Percentiles rank a stretch among this genome's conserved stretches.
phyloP scores from a whole-genome alignment of 2,113 vertebrate genomes.

The Prietella phreatophila region DNA sequence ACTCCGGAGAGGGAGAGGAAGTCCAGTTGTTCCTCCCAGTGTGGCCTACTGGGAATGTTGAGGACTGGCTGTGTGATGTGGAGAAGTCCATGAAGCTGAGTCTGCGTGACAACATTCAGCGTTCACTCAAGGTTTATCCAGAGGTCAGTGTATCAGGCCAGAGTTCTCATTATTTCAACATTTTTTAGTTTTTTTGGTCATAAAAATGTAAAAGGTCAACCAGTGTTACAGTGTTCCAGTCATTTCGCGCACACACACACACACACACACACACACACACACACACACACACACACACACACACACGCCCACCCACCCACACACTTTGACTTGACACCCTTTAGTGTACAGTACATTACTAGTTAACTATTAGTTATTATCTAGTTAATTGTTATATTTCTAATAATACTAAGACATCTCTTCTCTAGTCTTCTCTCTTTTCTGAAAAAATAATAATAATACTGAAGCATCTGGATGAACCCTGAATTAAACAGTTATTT shows the following conservation, averaged over 20 bases:
- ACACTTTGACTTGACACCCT: background rate
- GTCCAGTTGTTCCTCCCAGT: constrained; percentile 76
- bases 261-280: background rate
- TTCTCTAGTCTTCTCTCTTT: background rate
- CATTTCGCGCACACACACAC: background rate
- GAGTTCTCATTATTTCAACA: background rate
- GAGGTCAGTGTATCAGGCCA: constrained; percentile 62
- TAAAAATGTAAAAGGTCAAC: background rate
- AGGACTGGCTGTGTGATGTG: constrained; percentile 85
- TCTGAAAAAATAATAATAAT: too few species aligned
- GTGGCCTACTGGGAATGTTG: constrained; percentile 80
- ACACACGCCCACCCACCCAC: background rate
- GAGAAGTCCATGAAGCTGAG: constrained; percentile 87
- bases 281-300: background rate
- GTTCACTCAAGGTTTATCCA: constrained; percentile 77
- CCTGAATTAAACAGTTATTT: background rate
- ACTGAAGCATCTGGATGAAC: background rate
- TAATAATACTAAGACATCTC: background rate
- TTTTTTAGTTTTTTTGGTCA: background rate
- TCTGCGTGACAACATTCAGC: constrained; percentile 78
- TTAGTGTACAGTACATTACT: background rate
- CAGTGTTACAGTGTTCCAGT: background rate
- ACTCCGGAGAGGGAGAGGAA: constrained; percentile 86
- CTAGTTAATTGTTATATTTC: background rate
- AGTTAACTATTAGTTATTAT: background rate